Conservation (phyloP, 2,888 invertebrate species). For the Lacanobia wlatinum region DNA sequence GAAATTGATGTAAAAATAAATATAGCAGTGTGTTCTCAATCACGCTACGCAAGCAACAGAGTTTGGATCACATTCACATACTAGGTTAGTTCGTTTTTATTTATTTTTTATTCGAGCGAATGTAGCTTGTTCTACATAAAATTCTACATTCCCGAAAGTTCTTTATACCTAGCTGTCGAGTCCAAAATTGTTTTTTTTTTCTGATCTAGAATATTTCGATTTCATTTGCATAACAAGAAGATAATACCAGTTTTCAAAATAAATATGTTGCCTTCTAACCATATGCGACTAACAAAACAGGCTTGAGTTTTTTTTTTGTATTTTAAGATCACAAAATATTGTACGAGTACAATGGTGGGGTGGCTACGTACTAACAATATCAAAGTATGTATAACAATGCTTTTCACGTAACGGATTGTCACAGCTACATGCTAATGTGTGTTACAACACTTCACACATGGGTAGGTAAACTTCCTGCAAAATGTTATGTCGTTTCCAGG, state of each 20-base stretch:
- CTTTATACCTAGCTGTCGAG: not conserved
- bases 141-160: conserved; percentile 2
- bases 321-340: too few relatives aligned
- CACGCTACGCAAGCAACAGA: conserved; percentile 24
- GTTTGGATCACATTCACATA: conserved; percentile 11
- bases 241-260: not conserved
- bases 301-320: not conserved
- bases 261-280: not conserved
- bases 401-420: conserved; percentile 18
- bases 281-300: not conserved
- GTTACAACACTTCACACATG: conserved; percentile 15
- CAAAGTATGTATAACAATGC: not conserved
- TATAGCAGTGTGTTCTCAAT: conserved; percentile 22
- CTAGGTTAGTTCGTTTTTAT: too few relatives aligned
- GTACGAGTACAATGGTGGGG: too few relatives aligned
- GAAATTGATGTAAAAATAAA: conserved; percentile 46
- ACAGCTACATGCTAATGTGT: conserved; percentile 4
- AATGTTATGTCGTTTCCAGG: conserved; percentile 28
- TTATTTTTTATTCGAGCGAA: not conserved
- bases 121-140: not conserved
- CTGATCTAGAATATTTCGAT: not conserved
- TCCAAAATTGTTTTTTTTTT: not conserved
- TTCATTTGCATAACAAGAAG: conserved; percentile 7
- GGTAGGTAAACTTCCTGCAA: conserved; percentile 34
- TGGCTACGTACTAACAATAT: not conserved